Conservation (phyloP, 30 jellyfish, hydroid and myxozoan genomes). For the Phacellophora camtschatica region DNA sequence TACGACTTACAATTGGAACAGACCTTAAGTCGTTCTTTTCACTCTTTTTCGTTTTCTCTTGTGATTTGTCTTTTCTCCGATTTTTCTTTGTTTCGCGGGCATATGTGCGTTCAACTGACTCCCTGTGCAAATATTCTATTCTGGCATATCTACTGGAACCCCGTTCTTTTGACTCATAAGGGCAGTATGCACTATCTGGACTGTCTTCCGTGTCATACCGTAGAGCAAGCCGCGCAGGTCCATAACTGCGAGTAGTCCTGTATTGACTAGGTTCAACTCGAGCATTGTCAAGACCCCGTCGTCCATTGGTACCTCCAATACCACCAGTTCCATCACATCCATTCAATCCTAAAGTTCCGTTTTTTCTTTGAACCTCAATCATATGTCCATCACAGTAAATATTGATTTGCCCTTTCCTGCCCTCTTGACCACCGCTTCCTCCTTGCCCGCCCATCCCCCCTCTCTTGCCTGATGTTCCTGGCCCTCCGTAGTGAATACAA, state of each 20-base stretch:
- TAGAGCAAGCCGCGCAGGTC: not conserved
- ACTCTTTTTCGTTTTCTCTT: not conserved
- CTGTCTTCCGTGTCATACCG: not conserved
- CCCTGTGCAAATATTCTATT: not conserved
- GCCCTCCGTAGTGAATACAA: not conserved
- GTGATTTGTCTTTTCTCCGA: not conserved
- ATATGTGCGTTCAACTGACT: not conserved
- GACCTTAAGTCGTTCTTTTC: not conserved
- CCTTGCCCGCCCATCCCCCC: slow-evolving; percentile 6
- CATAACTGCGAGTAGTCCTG: not conserved
- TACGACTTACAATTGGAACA: not conserved
- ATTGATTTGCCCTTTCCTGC: not conserved
- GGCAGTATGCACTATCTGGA: not conserved
- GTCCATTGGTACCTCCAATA: not conserved
- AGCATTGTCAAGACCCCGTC: not conserved
- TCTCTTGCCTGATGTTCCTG: not conserved
- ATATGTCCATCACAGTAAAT: not conserved
- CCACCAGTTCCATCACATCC: not conserved
- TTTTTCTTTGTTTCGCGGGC: not conserved
- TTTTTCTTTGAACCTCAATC: not conserved
- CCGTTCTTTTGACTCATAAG: not conserved
- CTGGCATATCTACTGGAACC: not conserved
- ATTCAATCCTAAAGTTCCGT: not conserved
- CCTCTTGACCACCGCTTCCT: not conserved
- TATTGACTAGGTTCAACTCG: not conserved